Conservation (phyloP, 2,888 invertebrate genomes). For the Eristalinus aeneus region DNA sequence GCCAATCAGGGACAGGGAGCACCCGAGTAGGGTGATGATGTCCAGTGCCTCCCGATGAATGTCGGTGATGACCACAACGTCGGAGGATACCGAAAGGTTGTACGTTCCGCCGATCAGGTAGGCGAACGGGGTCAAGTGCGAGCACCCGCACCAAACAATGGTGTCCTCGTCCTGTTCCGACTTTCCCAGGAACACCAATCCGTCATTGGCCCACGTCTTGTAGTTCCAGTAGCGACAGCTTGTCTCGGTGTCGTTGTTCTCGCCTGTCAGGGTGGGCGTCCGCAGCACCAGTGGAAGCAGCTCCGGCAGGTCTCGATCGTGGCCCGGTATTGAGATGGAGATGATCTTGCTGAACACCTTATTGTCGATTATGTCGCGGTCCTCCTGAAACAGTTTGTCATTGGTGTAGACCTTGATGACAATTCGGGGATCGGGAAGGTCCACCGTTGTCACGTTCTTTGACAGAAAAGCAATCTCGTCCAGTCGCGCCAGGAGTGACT, state of each 20-base stretch:
- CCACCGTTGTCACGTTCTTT: slow-evolving; percentile 55
- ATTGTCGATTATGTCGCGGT: slow-evolving; percentile 75
- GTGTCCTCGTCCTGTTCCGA: slow-evolving; percentile 76
- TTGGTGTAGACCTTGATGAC: slow-evolving; percentile 82
- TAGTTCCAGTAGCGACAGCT: slow-evolving; percentile 84
- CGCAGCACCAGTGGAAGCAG: slow-evolving; percentile 82
- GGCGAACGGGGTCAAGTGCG: slow-evolving; percentile 84
- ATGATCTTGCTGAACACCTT: slow-evolving; percentile 81
- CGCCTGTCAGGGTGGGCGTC: not conserved
- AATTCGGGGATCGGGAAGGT: slow-evolving; percentile 78
- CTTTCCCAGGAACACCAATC: slow-evolving; percentile 80
- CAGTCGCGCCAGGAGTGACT: slow-evolving; percentile 79
- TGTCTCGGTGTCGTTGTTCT: slow-evolving; percentile 63
- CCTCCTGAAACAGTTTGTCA: slow-evolving; percentile 82
- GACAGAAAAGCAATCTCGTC: slow-evolving; percentile 72
- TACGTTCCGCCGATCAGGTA: slow-evolving; percentile 80
- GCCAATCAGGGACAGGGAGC: slow-evolving; percentile 83
- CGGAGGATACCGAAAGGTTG: slow-evolving; percentile 72
- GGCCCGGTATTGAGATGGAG: slow-evolving; percentile 84
- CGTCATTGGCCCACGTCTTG: slow-evolving; percentile 83
- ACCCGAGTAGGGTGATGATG: slow-evolving; percentile 83
- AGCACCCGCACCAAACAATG: slow-evolving; percentile 81
- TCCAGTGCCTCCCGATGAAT: slow-evolving; percentile 81
- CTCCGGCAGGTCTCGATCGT: slow-evolving; percentile 82
- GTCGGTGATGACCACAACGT: slow-evolving; percentile 72